Evolutionary conservation across 2,888 invertebrate genomes (phyloP), one percentile per base, ranked within the genome.

Genomic region (Rhodophaea formosa): DNA sequence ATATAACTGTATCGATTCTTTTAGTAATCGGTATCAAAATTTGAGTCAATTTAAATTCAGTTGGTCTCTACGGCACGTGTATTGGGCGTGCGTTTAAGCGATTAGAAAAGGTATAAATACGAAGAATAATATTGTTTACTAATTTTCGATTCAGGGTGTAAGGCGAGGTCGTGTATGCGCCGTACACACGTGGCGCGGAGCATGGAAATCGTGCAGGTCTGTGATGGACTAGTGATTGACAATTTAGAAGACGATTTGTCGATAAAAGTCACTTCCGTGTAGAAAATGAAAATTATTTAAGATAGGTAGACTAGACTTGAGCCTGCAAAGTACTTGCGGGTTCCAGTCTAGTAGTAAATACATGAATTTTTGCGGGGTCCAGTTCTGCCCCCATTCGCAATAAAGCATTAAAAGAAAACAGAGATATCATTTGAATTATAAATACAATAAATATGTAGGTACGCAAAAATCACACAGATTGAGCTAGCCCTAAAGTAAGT

Each of bases 121-220:
- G 77, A 78, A 79, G 85, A 86, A 83, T 86, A 80, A 77, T 84
- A 83, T 84, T 79, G 82, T 82, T 78, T 75, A 77, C 80, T 84
- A 75, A 86, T 88, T 76, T 80, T 62, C 79, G 80, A 91, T 91
- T 87, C 90, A 84, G 84, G 82, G 79, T 82, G 84, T 80, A 76
- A 70, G 69, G 75, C 69, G 62, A 60, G 65, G 89, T 91, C 90
- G 90, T 91, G 90, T 91, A 80, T 79, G 73, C 64, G 75, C 80
- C 73, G 77, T 72, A 77, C 78, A 87, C 90, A 89, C 90, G 90
- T 91, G 90, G 90, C 88, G 78, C 77, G 67, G 66, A 79, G 90
- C 90, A 90, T 85, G 86, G 81, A 86, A 88, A 86, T 90, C 90
- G 90, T 91, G 90, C 79, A 73, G 80, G 76, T 71, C 77, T 75